A percentile compares a stretch with the other conserved stretches of the same genome.
These are phyloP conservation scores for Ornithoptera priamus DNA, from an alignment of 2,888 invertebrate species.

Conservation along the genomic window DNA sequence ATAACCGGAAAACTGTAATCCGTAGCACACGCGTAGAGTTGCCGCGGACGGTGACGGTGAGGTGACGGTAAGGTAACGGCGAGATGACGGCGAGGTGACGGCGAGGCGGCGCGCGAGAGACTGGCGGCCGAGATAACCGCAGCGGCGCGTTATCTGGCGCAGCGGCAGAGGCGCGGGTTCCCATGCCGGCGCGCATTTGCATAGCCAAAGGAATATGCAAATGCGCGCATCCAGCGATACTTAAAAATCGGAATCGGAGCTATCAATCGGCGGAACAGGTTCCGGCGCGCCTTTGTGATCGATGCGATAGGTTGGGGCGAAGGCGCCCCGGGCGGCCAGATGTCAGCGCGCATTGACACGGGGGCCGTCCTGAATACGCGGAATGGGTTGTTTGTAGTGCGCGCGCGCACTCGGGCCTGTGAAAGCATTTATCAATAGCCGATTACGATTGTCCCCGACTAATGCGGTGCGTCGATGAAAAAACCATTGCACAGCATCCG, in stretches of 20 bases:
- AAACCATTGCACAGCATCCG: no score
- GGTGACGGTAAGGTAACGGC: slow-evolving; percentile 45
- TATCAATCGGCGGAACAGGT: slow-evolving; percentile 78
- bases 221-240: slow-evolving; percentile 60
- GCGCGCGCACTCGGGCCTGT: slow-evolving; percentile 30
- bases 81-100: slow-evolving; percentile 57
- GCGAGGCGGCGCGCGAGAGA: slow-evolving; percentile 71
- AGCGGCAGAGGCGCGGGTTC: slow-evolving; percentile 67
- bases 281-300: slow-evolving; percentile 63
- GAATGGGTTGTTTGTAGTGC: slow-evolving; percentile 69
- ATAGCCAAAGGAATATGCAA: slow-evolving; percentile 74
- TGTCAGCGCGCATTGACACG: slow-evolving; percentile 72
- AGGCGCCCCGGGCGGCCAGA: slow-evolving; percentile 54
- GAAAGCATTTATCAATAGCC: slow-evolving; percentile 46
- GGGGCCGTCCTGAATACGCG: slow-evolving; percentile 54
- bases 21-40: no score
- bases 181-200: slow-evolving; percentile 72
- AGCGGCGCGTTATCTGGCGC: slow-evolving; percentile 62
- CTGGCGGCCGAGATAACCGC: slow-evolving; percentile 69
- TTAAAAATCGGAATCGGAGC: slow-evolving; percentile 66
- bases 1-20: background rate
- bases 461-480: no score
- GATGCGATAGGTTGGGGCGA: slow-evolving; percentile 60
- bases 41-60: no score
- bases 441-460: slow-evolving; percentile 32